Evolutionary conservation across 1,140 invertebrate genomes (phyloP).

Genomic region (Magallana gigas): DNA sequence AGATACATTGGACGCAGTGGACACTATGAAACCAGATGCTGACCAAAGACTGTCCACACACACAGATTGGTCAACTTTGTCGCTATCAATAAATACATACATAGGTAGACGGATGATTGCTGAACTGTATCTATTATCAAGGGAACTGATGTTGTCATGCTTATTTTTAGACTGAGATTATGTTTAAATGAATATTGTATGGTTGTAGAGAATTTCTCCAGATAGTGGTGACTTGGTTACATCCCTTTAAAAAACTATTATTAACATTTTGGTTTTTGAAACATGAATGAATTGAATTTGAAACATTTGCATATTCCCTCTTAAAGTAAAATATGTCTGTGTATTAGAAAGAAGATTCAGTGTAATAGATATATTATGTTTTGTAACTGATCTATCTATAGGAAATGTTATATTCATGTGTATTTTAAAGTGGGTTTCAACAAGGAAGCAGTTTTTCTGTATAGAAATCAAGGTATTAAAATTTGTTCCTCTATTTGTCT

Average conservation of each 20-base stretch:
- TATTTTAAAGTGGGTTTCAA: too few species aligned
- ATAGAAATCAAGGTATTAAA: too few species aligned
- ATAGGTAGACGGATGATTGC: background rate
- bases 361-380: too few species aligned
- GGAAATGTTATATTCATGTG: too few species aligned
- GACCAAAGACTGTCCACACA: slow-evolving; percentile 30
- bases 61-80: background rate
- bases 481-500: too few species aligned
- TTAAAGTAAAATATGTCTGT: too few species aligned
- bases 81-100: background rate
- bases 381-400: too few species aligned
- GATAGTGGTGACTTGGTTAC: background rate
- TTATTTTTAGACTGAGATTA: background rate
- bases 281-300: too few species aligned
- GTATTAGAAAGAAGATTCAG: too few species aligned
- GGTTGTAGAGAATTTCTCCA: background rate
- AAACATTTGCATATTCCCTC: too few species aligned
- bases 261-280: too few species aligned
- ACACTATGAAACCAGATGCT: slow-evolving; percentile 98
- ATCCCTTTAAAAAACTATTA: background rate
- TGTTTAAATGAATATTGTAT: background rate
- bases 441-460: too few species aligned
- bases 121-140: background rate
- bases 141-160: background rate
- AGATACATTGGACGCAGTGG: slow-evolving; percentile 99